Evolutionary conservation across 2,797 vertebrate genomes (phyloP), one percentile per base, ranked within the genome.

Genomic region (Sebastes aleutianus): DNA sequence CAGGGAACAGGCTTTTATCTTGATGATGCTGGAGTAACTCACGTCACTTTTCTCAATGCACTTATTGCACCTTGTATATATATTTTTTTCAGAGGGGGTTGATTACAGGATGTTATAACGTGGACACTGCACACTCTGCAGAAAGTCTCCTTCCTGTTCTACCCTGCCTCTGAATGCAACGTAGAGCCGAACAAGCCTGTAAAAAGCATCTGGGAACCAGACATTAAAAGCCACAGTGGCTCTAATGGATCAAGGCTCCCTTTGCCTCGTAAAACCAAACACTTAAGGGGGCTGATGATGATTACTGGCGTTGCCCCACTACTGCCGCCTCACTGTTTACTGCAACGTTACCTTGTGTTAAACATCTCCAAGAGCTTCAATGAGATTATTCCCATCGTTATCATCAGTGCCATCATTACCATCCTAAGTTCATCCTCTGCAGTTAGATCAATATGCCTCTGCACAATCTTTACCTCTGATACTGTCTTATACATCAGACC

Each of bases 161-260:
- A 79, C 75, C 27, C 74, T 79, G 87, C 78, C 61, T 74, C 61
- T 73, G 75, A 79, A 80, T 86, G 91, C 89, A 84, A 82, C 26
- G 39, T 72, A 66, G 84, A 82, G 69, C 84, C 84, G 86, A 88
- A 71, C 69, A 43, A 70, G 85, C 86, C 88, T 69, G 85, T 92
- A 90, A 91, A 91, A 91, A 91, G 91, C 94, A 95, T 95, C 93
- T 95, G 94, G 88, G 87, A 89, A 72, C 82, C 94, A 96, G 92
- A 93, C 90, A 80, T 86, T 88, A 87, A 86, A 86, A 92, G 79
- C 76, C 85, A 72, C 79, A 74, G 74, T 78, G 70, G 47, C 77
- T 88, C 89, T 92, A 91, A 92, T 88, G 88, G 83, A 93, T 89
- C 88, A 83, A 88, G 82, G 78, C 87, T 83, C 32, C 67, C 67